Evolutionary conservation across 2,113 vertebrate species (phyloP).

Genomic region (Spea bombifrons): DNA sequence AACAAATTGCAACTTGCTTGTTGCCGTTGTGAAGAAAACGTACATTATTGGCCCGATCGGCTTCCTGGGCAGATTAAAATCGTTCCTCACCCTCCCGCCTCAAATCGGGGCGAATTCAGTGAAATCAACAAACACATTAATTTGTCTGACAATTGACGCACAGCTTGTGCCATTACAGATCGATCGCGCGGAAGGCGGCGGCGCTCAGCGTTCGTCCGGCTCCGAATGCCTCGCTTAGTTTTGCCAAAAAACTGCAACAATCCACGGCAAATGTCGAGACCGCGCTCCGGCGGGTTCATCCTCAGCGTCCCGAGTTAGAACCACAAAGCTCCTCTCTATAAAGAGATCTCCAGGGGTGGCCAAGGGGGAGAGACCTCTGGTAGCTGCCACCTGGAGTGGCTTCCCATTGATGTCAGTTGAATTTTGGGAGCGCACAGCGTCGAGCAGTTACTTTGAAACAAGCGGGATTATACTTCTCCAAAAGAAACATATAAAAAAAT

Average conservation of each 20-base stretch:
- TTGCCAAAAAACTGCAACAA: background rate
- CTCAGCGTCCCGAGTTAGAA: too few relatives aligned
- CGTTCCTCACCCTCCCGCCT: background rate
- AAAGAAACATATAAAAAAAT: background rate
- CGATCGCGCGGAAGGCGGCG: background rate
- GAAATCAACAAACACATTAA: slow-evolving; percentile 11
- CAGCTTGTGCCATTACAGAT: slow-evolving; percentile 9
- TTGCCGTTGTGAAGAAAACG: slow-evolving; percentile 7
- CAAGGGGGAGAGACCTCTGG: too few relatives aligned
- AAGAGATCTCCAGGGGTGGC: too few relatives aligned
- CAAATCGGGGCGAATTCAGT: background rate
- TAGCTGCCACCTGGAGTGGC: too few relatives aligned
- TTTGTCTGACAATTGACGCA: slow-evolving; percentile 1
- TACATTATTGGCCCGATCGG: background rate
- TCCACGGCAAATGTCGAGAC: too few relatives aligned
- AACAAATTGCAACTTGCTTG: slow-evolving; percentile 2
- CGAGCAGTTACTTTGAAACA: background rate
- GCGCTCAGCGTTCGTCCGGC: background rate
- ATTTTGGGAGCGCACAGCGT: background rate
- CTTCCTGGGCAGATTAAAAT: background rate
- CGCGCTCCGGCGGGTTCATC: too few relatives aligned
- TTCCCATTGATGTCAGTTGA: too few relatives aligned
- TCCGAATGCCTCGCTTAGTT: background rate
- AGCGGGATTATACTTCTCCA: background rate
- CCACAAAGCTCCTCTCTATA: too few relatives aligned